Evolutionary conservation across 1,140 invertebrate species (phyloP), one percentile per base, ranked within the genome.

Genomic region (Drosophila jambulina): DNA sequence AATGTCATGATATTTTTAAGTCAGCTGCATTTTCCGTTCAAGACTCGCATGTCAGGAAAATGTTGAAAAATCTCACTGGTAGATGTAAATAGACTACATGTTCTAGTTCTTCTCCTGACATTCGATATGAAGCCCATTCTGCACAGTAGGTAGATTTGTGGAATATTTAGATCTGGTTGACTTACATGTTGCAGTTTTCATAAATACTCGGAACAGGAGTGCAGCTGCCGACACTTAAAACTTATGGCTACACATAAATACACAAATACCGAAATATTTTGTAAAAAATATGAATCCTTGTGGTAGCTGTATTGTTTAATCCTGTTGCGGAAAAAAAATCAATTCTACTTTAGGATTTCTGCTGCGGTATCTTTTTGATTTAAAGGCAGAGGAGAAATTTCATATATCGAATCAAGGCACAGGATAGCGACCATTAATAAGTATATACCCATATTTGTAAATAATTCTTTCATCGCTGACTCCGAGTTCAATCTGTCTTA

Each of bases 131-230:
- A 21, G 13, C 3, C 29, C 29, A 21, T 34, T 8, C 13, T 9
- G 7, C 19, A 23, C 13, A 10, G 51, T 12, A 5, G 3, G 32
- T 0, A 10, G 15, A 17, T 6, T 54, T 36, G 19, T 12, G 36
- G 7, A 36, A 23, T 36, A 23, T 54, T 36, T 54, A 54, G 32
- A 54, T 36, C 51, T 38, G 32, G 38, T 54, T 54, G 51, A 54
- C 38, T 54, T 54, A 54, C 51, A 36, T 54, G 9, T 36, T 36
- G 8, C 32, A 36, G 32, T 7, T 54, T 54, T 54, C 15, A 21
- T 36, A 8, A 36, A 36, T 9, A 10, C 51, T 34, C 51, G 7
- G 19, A 17, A 8, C 51, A 23, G 32, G 19, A 36, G 19, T 36
- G 13, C 51, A 36, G 51, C 8, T 17, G 8, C 19, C 51, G 32